A percentile compares a stretch with the other conserved stretches of the same genome.
Conservation (phyloP, 2,113 vertebrate species). For the Eudyptes chrysolophus region DNA sequence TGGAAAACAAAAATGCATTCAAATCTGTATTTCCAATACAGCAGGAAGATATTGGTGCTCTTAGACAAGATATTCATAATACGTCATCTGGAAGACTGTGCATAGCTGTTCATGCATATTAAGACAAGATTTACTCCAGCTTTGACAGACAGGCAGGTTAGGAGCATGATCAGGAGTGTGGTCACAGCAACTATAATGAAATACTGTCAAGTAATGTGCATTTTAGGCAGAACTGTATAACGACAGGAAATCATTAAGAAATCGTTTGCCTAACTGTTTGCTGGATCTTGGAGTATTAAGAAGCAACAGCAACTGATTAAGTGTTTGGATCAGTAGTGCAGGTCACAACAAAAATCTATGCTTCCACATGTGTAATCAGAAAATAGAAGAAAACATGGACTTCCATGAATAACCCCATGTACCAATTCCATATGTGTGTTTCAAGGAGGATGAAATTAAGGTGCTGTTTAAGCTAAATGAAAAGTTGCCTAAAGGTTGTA, state of each 20-base stretch:
- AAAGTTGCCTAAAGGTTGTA: not conserved
- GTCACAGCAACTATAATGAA: not conserved
- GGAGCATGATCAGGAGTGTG: not conserved
- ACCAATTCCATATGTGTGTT: not conserved
- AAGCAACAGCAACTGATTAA: not conserved
- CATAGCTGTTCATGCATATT: not conserved
- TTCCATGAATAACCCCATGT: not conserved
- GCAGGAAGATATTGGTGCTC: not conserved
- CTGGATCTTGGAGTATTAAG: not conserved
- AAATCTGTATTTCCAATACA: not conserved
- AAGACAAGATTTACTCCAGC: not conserved
- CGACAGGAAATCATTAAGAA: not conserved
- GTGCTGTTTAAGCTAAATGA: not conserved
- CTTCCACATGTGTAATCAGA: not conserved
- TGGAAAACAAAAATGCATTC: not conserved
- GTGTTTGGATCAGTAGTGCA: not conserved
- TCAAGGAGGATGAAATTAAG: not conserved
- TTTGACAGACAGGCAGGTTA: not conserved
- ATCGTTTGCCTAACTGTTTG: not conserved
- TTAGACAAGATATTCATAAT: not conserved
- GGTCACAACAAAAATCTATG: not conserved
- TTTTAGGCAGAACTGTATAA: not conserved
- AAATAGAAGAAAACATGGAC: not conserved
- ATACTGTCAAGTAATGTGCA: not conserved
- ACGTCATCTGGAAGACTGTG: not conserved